Percentiles rank a stretch among this genome's conserved stretches.
These are phyloP conservation scores for Melanostigma gelatinosum DNA, from an alignment of 2,113 vertebrate species.

Conservation along the genomic window DNA sequence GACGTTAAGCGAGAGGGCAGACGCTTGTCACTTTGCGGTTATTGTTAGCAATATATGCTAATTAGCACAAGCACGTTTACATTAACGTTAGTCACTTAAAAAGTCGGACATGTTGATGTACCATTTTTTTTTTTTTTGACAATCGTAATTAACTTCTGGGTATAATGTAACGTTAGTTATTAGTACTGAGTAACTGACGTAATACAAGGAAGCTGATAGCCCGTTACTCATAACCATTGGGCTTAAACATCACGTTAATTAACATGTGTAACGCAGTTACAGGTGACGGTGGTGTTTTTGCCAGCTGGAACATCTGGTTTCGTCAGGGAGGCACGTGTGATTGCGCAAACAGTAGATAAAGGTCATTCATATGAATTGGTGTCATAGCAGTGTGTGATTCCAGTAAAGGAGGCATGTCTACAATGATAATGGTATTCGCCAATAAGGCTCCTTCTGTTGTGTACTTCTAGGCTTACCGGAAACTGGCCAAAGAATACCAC, in stretches of 20 bases:
- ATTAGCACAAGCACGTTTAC: background rate
- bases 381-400: background rate
- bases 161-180: background rate
- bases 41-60: constrained; percentile 27
- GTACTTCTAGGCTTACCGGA: constrained; percentile 90
- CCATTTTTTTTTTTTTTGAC: background rate
- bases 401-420: background rate
- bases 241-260: background rate
- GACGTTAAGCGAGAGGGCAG: fast-evolving
- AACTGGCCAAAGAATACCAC: constrained; percentile 98
- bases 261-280: background rate
- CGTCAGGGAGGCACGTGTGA: constrained; percentile 6
- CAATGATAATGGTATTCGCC: fast-evolving
- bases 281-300: background rate
- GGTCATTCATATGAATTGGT: background rate
- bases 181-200: background rate
- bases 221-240: background rate
- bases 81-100: background rate
- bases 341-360: background rate
- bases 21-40: background rate
- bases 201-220: background rate
- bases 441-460: background rate
- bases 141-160: background rate
- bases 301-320: constrained; percentile 4
- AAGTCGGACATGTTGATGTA: constrained; percentile 55